Conservation (phyloP, 2,797 vertebrate species). For the Brachymystax lenok region DNA sequence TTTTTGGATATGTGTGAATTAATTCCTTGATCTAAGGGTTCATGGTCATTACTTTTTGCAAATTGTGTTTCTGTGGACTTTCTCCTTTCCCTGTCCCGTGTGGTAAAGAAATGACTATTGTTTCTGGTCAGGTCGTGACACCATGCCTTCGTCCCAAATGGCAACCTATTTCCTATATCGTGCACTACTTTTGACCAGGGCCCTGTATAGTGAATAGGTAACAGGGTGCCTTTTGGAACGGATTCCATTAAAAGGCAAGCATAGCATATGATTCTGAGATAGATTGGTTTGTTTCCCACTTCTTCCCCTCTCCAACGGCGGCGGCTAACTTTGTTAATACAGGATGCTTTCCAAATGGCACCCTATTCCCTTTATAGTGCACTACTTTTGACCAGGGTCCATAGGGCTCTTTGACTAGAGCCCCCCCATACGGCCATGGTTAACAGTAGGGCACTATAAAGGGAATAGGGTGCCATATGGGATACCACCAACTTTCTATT, state of each 20-base stretch:
- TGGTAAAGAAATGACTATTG: constrained; percentile 33
- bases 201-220: too few species aligned
- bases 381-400: too few species aligned
- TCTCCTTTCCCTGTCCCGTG: constrained; percentile 33
- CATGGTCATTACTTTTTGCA: constrained; percentile 19
- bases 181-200: too few species aligned
- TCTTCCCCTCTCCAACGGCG: constrained; percentile 51
- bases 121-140: constrained; percentile 44
- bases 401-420: too few species aligned
- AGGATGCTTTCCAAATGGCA: background rate
- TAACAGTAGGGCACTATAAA: too few species aligned
- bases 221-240: too few species aligned
- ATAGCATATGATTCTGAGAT: constrained; percentile 39
- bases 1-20: constrained; percentile 35
- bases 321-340: constrained; percentile 59
- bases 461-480: too few species aligned
- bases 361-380: too few species aligned
- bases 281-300: constrained; percentile 56
- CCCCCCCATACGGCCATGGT: too few species aligned
- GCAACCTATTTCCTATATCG: too few species aligned
- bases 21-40: constrained; percentile 39
- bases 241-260: constrained; percentile 25
- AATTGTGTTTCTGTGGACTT: constrained; percentile 6
- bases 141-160: constrained; percentile 3
- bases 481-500: background rate